These are phyloP conservation scores for Spea bombifrons DNA, from an alignment of 2,113 vertebrate genomes.

Conservation along the genomic window DNA sequence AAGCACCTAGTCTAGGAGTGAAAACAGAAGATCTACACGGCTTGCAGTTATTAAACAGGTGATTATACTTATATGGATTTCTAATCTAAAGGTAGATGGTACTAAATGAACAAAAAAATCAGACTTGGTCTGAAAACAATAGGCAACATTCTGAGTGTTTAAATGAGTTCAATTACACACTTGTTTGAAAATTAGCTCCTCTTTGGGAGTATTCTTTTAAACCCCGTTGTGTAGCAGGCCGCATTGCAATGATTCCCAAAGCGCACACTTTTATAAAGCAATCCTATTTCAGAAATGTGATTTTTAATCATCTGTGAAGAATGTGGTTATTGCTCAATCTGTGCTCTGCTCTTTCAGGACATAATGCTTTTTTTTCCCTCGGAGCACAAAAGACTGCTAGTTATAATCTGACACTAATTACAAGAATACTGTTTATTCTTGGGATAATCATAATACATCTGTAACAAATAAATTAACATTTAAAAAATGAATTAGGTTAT, in stretches of 20 bases:
- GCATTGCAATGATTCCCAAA: constrained; percentile 39
- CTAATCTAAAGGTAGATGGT: too few species aligned
- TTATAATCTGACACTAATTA: constrained; percentile 28
- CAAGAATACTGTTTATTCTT: constrained; percentile 32
- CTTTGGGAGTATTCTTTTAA: constrained; percentile 33
- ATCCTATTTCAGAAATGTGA: constrained; percentile 44
- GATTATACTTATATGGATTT: too few species aligned
- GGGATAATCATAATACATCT: constrained; percentile 27
- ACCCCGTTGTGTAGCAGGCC: constrained; percentile 26
- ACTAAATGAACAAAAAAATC: too few species aligned
- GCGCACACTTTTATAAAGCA: constrained; percentile 46
- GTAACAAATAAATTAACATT: neutral
- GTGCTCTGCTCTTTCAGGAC: constrained; percentile 32
- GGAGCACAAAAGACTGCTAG: constrained; percentile 26
- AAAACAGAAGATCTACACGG: too few species aligned
- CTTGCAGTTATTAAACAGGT: too few species aligned
- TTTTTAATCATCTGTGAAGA: constrained; percentile 48
- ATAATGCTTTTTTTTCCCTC: constrained; percentile 23
- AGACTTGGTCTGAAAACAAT: too few species aligned
- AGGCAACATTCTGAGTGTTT: too few species aligned
- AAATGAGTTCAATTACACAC: neutral
- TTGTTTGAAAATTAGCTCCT: constrained; percentile 21
- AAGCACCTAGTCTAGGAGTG: too few species aligned
- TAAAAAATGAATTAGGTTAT: too few species aligned
- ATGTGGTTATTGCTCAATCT: constrained; percentile 44